These are phyloP conservation scores for Cynodonichthys magdalenae DNA, from an alignment of 2,797 vertebrate species.

Conservation along the genomic window DNA sequence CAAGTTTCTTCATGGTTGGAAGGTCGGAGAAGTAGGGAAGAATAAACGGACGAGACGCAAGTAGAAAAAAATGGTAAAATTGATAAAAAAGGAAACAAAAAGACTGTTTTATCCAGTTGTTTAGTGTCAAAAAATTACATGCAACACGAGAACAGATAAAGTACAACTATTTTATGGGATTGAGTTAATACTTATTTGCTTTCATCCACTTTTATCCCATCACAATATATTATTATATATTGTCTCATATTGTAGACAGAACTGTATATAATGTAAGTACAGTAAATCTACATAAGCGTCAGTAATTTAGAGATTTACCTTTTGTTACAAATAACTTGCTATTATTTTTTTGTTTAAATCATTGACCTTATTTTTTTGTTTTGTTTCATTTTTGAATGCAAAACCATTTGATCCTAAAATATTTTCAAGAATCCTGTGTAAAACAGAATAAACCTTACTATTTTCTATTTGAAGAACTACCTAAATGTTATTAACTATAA, in stretches of 20 bases:
- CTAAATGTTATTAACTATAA: neutral
- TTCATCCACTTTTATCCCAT: neutral
- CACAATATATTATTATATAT: neutral
- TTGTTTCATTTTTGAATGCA: too few relatives aligned
- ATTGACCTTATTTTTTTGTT: too few relatives aligned
- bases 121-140: neutral
- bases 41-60: slow-evolving; percentile 20
- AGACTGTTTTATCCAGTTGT: neutral
- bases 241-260: too few relatives aligned
- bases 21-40: slow-evolving; percentile 29
- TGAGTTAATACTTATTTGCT: neutral
- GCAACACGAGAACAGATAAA: neutral
- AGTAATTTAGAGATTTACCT: too few relatives aligned
- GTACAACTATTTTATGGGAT: neutral
- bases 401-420: too few relatives aligned
- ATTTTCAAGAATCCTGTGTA: too few relatives aligned
- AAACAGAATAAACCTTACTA: neutral
- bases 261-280: too few relatives aligned
- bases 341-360: too few relatives aligned
- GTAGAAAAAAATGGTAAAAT: slow-evolving; percentile 14
- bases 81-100: neutral
- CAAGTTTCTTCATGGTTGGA: slow-evolving; percentile 49
- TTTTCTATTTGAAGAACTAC: neutral
- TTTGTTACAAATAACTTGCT: too few relatives aligned
- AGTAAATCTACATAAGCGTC: too few relatives aligned